These are phyloP conservation scores for Aporophyla lueneburgensis DNA, from an alignment of 2,888 invertebrate species.

Conservation along the genomic window DNA sequence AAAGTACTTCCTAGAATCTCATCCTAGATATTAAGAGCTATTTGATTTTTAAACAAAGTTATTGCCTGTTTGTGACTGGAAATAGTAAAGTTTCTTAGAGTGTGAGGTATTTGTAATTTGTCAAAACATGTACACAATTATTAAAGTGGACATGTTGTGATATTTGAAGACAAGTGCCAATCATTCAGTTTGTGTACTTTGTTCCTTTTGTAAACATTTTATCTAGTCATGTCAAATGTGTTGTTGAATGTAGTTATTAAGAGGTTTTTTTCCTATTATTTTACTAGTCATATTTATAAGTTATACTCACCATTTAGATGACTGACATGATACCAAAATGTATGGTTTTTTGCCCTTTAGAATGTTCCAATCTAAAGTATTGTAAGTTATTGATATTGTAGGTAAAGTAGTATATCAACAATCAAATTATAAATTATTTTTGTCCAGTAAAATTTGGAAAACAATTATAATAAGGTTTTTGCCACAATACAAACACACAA, in stretches of 20 bases:
- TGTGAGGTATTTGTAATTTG: conserved; percentile 29
- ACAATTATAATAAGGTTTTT: not conserved
- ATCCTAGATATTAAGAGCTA: conserved; percentile 34
- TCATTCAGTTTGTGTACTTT: conserved; percentile 21
- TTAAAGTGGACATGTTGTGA: not conserved
- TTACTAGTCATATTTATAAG: conserved; percentile 59
- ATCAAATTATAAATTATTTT: not conserved
- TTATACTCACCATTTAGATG: conserved; percentile 60
- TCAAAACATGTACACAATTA: conserved; percentile 30
- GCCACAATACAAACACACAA: not conserved
- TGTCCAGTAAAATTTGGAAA: not conserved
- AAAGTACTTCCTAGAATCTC: conserved; percentile 52
- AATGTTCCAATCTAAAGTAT: conserved; percentile 35
- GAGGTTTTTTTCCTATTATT: conserved; percentile 49
- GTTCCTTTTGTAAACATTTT: conserved; percentile 36
- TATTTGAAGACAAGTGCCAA: conserved; percentile 42
- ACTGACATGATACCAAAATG: conserved; percentile 53
- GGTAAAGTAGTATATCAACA: conserved; percentile 6
- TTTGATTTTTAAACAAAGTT: not conserved
- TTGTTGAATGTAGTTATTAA: conserved; percentile 33
- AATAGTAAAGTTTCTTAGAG: conserved; percentile 9
- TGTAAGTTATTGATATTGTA: conserved; percentile 27
- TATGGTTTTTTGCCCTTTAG: conserved; percentile 52
- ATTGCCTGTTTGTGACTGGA: not conserved
- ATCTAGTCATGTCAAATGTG: conserved; percentile 62